Conservation (phyloP, 2,113 vertebrate species). For the Uria aalge region DNA sequence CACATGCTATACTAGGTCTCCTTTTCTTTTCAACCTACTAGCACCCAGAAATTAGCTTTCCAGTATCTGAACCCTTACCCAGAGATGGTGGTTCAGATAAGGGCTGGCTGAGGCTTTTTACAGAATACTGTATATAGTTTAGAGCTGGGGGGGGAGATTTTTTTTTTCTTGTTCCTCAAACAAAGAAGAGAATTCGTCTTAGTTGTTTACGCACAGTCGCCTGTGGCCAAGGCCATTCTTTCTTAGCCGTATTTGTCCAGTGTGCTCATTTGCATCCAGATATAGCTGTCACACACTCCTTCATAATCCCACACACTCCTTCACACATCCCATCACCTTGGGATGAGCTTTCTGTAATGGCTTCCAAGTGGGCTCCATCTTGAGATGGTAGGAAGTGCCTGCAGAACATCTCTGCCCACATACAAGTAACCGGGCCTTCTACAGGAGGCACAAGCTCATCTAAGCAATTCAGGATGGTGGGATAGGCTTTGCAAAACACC, state of each 20-base stretch:
- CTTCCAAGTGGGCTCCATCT: background rate
- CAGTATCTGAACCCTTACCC: background rate
- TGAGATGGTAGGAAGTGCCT: background rate
- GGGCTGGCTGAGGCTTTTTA: background rate
- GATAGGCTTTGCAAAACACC: background rate
- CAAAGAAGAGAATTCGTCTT: background rate
- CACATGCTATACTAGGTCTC: background rate
- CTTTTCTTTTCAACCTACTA: background rate
- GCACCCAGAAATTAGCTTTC: constrained; percentile 12
- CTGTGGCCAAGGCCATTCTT: background rate
- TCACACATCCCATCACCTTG: background rate
- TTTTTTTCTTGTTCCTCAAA: background rate
- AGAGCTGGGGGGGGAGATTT: background rate
- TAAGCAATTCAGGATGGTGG: background rate
- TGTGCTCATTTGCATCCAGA: background rate
- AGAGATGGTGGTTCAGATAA: constrained; percentile 22
- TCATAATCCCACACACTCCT: background rate
- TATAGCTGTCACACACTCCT: background rate
- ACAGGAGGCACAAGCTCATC: background rate
- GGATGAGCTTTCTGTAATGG: background rate
- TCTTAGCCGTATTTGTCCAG: background rate
- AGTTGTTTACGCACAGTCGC: background rate
- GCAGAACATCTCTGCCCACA: background rate
- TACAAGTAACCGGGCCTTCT: background rate
- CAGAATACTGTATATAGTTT: background rate